Evolutionary conservation across 2,888 invertebrate genomes (phyloP).

Genomic region (Catocala sponsa): DNA sequence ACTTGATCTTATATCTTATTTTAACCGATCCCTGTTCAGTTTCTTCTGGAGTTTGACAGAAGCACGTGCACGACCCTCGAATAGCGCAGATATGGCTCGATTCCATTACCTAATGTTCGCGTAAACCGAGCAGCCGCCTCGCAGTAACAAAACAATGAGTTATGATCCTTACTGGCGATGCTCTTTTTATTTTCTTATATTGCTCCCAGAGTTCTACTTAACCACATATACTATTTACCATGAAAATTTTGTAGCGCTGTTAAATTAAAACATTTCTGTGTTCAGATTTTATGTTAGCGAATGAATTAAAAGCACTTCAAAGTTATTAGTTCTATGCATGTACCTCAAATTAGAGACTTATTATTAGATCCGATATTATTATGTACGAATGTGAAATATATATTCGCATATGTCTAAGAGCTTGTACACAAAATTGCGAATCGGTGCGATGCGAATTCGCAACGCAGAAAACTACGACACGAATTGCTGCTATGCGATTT

Average conservation of each 20-base stretch:
- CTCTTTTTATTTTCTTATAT: conserved; percentile 81
- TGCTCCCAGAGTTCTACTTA: conserved; percentile 72
- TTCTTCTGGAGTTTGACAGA: conserved; percentile 34
- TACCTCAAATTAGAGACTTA: not conserved
- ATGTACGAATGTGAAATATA: not conserved
- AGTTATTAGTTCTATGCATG: not conserved
- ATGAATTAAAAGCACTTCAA: not conserved
- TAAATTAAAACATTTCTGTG: no score
- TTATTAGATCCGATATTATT: not conserved
- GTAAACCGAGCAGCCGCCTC: conserved; percentile 68
- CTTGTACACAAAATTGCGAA: no score
- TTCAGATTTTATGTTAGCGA: not conserved
- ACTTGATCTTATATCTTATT: conserved; percentile 35
- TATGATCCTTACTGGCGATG: conserved; percentile 76
- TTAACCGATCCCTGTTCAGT: conserved; percentile 33
- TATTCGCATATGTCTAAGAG: not conserved
- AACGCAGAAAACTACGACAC: no score
- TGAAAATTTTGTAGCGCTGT: conserved; percentile 60
- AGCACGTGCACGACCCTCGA: conserved; percentile 58
- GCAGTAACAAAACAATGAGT: conserved; percentile 80
- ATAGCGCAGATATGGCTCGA: conserved; percentile 69
- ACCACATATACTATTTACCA: conserved; percentile 49
- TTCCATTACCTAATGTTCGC: conserved; percentile 82
- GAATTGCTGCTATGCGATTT: no score
- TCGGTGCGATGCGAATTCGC: no score